Evolutionary conservation across 2,888 invertebrate species (phyloP).

Genomic region (Synanthedon andrenaeformis): DNA sequence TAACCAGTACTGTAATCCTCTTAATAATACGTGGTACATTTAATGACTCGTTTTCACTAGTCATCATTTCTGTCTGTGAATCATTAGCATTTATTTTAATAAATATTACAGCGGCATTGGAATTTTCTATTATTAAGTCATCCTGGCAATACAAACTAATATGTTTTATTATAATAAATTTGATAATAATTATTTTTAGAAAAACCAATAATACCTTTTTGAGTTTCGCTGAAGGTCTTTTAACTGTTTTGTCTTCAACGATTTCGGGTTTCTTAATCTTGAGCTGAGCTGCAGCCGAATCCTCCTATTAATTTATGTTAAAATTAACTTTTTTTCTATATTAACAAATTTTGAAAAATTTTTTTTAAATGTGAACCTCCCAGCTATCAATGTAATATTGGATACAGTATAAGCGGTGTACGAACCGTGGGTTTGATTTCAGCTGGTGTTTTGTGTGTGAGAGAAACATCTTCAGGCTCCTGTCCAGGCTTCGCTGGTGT

Average conservation of each 20-base stretch:
- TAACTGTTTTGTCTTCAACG: conserved; percentile 56
- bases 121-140: conserved; percentile 3
- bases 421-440: conserved; percentile 60
- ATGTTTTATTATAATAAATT: not conserved
- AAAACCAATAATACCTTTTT: conserved; percentile 36
- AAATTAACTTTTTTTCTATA: not conserved
- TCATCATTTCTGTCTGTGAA: conserved; percentile 36
- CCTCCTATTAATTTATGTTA: conserved; percentile 32
- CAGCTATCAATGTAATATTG: no score
- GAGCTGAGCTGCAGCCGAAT: conserved; percentile 56
- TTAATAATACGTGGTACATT: conserved; percentile 29
- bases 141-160: not conserved
- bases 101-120: not conserved
- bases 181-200: conserved; percentile 1
- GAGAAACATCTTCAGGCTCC: conserved; percentile 57
- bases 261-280: conserved; percentile 61
- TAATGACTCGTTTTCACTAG: conserved; percentile 25
- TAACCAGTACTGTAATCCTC: conserved; percentile 40
- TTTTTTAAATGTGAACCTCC: not conserved
- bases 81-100: conserved; percentile 14
- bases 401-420: conserved; percentile 14
- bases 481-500: conserved; percentile 45
- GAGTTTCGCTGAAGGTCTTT: conserved; percentile 48
- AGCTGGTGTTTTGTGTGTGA: conserved; percentile 63
- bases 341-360: not conserved